Base-by-base conservation (phyloP, 2,797 vertebrate genomes). In the Coluber constrictor region DNA sequence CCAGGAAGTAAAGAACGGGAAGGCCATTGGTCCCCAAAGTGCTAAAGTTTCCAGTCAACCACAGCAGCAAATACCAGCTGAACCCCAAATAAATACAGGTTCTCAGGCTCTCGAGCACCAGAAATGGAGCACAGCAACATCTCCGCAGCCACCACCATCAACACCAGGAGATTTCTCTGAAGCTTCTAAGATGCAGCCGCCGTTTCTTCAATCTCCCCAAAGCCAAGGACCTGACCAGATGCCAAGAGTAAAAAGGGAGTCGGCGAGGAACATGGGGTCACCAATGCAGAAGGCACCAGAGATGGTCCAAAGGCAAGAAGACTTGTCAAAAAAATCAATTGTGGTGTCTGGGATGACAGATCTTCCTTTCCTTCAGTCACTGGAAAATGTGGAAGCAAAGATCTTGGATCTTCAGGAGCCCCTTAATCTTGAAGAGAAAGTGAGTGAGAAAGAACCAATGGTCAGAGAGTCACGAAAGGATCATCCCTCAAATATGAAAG, bases 161-260 rank as follows among this genome's bases (percentile, higher is more conserved):
- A n/a, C 29, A 6, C 20, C 55, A 6, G 27, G 5, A 59, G 29
- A 29, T 11, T 15, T 10, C 25, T 55, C 23, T 27, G 79, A 74
- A 54, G 55, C 2, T 5, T 4, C 2, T 18, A 51, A 32, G 57
- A 11, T 1, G 20, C 2, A 29, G 0, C 0, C 51, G 43, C 1
- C 5, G 56, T 7, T 6, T 16, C n/a, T 66, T 43, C 88, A 10
- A 3, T 51, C 74, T 88, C 55, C 60, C 13, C 87, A 59, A 47
- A 87, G 51, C 43, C 56, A 91, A n/a, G 66, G 15, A 9, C 47
- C 11, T 88, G 54, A 57, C 54, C 56, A 55, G 27, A 23, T 87
- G 7, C 25, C 55, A 55, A 66, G 5, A 29, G 18, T 66, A n/a
- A 61, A 83, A 12, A 43, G 5, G 8, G 60, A 70, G 13, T 27